Base-by-base conservation (phyloP, 2,113 vertebrate genomes). In the Sylvietta virens region DNA sequence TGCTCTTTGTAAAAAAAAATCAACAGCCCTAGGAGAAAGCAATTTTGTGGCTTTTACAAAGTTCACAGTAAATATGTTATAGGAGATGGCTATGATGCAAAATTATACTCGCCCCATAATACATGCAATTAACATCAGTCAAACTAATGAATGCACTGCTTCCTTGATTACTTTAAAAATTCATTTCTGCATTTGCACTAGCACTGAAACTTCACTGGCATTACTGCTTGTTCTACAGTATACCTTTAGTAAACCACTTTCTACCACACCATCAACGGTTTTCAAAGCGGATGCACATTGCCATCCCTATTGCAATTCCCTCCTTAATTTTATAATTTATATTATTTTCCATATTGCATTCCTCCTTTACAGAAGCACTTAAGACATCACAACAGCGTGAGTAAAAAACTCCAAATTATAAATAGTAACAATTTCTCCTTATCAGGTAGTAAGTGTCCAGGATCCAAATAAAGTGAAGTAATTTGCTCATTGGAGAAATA, bases 401-500 rank as follows among this genome's bases (percentile, higher is more conserved):
- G 20, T 69, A 85, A 91, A 94, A 92, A 89, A 6, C 16, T 14
- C 31, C 23, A 82, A 76, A 87, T 70, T 70, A 72, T 82, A 95
- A 94, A 87, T 79, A 91, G 89, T 16, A 92, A 76, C 66, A 65
- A 62, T 58, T 76, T 88, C 33, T 92, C 61, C 78, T 91, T 90
- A 90, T 77, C 86, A 47, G 87, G 81, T 78, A 90, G 3, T 57
- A 67, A 81, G 54, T 35, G 20, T 65, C 81, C 66, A 73, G n/a
- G 50, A 95, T 37, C 70, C 94, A 95, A 94, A 95, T 62, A 93
- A 11, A 47, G 87, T 51, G 71, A 91, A 77, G 42, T 30, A 85
- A 53, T 77, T 89, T 0, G 3, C 62, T 73, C 95, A 89, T 42
- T 70, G 40, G 6, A 79, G 35, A 94, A 94, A 76, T 40, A 89